Evolutionary conservation across 2,888 invertebrate genomes (phyloP), one percentile per base, ranked within the genome.

Genomic region (Bimastos eiseni): DNA sequence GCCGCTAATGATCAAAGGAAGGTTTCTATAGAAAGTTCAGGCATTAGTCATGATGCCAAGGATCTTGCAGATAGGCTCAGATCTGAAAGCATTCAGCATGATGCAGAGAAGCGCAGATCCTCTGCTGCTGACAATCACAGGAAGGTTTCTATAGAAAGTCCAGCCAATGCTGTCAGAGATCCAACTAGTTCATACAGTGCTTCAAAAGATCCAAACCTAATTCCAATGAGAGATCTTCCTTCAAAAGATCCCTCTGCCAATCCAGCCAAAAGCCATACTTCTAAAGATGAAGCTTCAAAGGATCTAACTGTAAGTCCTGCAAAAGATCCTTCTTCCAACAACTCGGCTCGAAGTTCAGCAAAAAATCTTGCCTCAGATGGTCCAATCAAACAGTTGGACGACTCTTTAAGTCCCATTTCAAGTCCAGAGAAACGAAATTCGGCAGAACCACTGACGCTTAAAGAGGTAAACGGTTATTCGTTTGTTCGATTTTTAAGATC

Each of bases 401-500:
- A 49, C 70, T 70, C 30, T 70, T n/a, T 13, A 70, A 70, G 70
- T 70, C 70, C 70, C 70, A 8, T 30, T 70, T 30, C 70, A 70
- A n/a, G n/a, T 70, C 70, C n/a, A n/a, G 70, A n/a, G n/a, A 70
- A n/a, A 70, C 30, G 11, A n/a, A 70, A 70, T 6, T 6, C n/a
- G 70, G n/a, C 8, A n/a, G n/a, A 70, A 70, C 70, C 70, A 30
- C n/a, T n/a, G 11, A 13, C 70, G 8, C 11, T n/a, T n/a, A n/a
- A 6, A 13, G n/a, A 70, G 70, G 70, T 70, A 70, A 49, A 8
- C 70, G 17, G 24, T 55, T 70, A 6, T 70, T 70, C 0, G 8
- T 70, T 70, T 70, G n/a, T 70, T 70, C 70, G 17, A 70, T 70
- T 70, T 70, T 70, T 70, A 70, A n/a, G 70, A 70, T 70, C 70